Evolutionary conservation across 2,113 vertebrate species (phyloP).

Genomic region (Dermatemys mawii): DNA sequence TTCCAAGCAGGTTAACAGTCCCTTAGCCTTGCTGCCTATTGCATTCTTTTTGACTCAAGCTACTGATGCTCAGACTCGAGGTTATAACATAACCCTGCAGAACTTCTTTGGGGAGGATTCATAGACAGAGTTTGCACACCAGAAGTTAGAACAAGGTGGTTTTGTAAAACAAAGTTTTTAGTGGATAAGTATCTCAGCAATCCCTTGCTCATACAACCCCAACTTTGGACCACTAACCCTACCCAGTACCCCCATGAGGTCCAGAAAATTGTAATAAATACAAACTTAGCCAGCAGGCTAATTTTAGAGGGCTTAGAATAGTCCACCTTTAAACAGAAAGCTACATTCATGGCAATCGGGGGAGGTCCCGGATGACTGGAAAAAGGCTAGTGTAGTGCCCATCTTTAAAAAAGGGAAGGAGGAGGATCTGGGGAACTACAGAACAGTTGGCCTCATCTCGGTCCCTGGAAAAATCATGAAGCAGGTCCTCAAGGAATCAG

Average conservation of each 20-base stretch:
- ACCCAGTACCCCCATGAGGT: not conserved
- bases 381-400: too few relatives aligned
- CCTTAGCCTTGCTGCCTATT: not conserved
- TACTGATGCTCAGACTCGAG: not conserved
- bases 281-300: not conserved
- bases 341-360: too few relatives aligned
- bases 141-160: not conserved
- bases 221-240: not conserved
- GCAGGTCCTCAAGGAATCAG: too few relatives aligned
- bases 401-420: too few relatives aligned
- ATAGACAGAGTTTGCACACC: not conserved
- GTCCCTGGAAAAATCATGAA: too few relatives aligned
- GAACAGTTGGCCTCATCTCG: too few relatives aligned
- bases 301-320: not conserved
- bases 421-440: too few relatives aligned
- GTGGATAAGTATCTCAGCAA: not conserved
- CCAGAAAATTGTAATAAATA: not conserved
- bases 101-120: not conserved
- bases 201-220: not conserved
- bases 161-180: not conserved
- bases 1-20: not conserved
- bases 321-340: not conserved
- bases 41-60: not conserved
- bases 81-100: not conserved
- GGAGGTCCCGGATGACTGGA: too few relatives aligned